Conservation (phyloP, 2,888 invertebrate species). For the Himalopsyche tibetana region DNA sequence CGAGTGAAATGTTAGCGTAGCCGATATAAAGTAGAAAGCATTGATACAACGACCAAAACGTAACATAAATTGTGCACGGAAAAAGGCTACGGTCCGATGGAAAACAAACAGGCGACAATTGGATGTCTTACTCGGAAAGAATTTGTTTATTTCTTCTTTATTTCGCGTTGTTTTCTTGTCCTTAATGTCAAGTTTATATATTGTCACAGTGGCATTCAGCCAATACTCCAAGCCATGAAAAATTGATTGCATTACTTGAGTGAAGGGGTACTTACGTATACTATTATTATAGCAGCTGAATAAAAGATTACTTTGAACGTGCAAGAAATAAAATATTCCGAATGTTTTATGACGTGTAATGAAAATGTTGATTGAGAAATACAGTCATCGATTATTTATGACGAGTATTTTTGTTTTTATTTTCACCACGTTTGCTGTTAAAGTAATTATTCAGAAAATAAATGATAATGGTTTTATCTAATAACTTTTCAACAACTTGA, state of each 20-base stretch:
- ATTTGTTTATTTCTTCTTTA: slow-evolving; percentile 15
- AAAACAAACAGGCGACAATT: slow-evolving; percentile 34
- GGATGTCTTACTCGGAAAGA: slow-evolving; percentile 10
- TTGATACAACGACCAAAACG: neutral
- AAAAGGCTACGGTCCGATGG: slow-evolving; percentile 7
- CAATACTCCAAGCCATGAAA: slow-evolving; percentile 1
- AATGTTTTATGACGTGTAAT: too few species aligned
- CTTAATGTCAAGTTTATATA: slow-evolving; percentile 10
- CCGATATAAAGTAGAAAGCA: neutral
- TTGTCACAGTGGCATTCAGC: slow-evolving; percentile 5
- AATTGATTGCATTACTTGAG: slow-evolving; percentile 15
- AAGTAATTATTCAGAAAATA: too few species aligned
- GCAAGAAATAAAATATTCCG: too few species aligned
- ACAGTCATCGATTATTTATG: too few species aligned
- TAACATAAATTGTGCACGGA: neutral
- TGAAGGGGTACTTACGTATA: neutral
- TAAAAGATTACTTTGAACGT: too few species aligned
- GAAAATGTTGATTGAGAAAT: too few species aligned
- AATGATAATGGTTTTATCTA: too few species aligned
- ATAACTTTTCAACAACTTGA: too few species aligned
- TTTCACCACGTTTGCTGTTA: too few species aligned
- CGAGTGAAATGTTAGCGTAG: neutral
- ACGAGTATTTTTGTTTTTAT: too few species aligned
- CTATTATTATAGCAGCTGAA: neutral
- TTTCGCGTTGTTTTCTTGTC: neutral